Percentiles rank a stretch among this genome's conserved stretches.
Evolutionary conservation across 2,888 invertebrate genomes (phyloP).

Genomic region (Ramazzottius varieornatus): DNA sequence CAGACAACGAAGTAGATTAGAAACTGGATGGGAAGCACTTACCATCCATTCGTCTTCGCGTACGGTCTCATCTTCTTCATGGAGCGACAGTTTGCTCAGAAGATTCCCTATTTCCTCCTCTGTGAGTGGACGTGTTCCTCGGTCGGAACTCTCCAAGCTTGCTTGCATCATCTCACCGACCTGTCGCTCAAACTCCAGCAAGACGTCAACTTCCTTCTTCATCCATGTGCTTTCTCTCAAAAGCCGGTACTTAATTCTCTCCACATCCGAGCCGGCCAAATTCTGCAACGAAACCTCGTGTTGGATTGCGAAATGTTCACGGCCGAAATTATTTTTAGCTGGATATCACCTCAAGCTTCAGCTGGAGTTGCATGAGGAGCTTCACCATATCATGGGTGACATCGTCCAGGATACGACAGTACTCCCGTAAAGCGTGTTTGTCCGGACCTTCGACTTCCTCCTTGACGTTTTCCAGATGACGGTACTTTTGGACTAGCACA

Average conservation of each 20-base stretch:
- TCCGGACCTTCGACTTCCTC: background rate
- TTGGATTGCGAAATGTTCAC: too few species aligned
- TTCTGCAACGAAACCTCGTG: background rate
- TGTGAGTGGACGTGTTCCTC: too few species aligned
- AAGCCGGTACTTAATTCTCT: background rate
- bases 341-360: background rate
- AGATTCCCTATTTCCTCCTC: too few species aligned
- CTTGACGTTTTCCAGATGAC: background rate
- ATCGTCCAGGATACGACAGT: background rate
- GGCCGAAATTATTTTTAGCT: background rate
- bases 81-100: too few species aligned
- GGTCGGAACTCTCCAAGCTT: too few species aligned
- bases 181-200: background rate
- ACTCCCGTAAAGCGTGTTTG: background rate
- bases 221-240: background rate
- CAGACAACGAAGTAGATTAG: too few species aligned
- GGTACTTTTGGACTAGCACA: background rate
- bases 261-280: background rate
- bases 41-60: background rate
- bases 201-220: background rate
- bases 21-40: too few species aligned
- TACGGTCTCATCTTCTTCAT: background rate
- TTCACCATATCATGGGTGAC: background rate
- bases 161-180: too few species aligned
- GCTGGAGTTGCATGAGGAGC: background rate